Evolutionary conservation across 2,888 invertebrate genomes (phyloP).

Genomic region (Lithophane socia): DNA sequence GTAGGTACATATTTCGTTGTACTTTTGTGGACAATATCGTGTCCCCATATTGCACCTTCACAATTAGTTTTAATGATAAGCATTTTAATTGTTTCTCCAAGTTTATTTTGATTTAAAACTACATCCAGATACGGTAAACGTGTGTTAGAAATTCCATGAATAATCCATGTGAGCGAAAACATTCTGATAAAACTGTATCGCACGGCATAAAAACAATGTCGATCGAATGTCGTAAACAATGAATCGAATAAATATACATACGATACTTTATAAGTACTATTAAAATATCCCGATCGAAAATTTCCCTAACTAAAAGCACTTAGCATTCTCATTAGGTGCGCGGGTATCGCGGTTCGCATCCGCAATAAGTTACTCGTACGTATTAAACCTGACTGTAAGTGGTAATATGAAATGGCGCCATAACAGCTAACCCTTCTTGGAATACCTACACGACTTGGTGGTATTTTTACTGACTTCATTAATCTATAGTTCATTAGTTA

Average conservation of each 20-base stretch:
- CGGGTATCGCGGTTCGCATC: constrained; percentile 71
- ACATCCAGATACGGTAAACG: constrained; percentile 11
- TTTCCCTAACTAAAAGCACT: constrained; percentile 70
- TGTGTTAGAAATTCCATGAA: constrained; percentile 38
- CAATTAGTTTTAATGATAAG: not conserved
- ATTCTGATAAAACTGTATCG: constrained; percentile 41
- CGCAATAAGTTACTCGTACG: constrained; percentile 71
- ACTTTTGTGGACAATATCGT: not conserved
- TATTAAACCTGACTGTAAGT: constrained; percentile 72
- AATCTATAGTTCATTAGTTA: constrained; percentile 38
- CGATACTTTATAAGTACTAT: constrained; percentile 31
- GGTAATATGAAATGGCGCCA: constrained; percentile 75
- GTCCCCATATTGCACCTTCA: not conserved
- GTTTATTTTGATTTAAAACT: constrained; percentile 17
- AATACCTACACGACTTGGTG: constrained; percentile 65
- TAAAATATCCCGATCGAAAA: constrained; percentile 60
- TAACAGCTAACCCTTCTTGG: constrained; percentile 70
- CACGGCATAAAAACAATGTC: constrained; percentile 29
- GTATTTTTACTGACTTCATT: constrained; percentile 38
- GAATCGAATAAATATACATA: constrained; percentile 29
- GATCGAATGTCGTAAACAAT: constrained; percentile 34
- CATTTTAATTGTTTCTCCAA: not conserved
- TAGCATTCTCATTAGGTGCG: constrained; percentile 74
- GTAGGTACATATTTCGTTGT: not conserved
- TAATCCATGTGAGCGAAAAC: constrained; percentile 34